Evolutionary conservation across 2,113 vertebrate genomes (phyloP), one percentile per base, ranked within the genome.

Genomic region (Rostratula benghalensis): DNA sequence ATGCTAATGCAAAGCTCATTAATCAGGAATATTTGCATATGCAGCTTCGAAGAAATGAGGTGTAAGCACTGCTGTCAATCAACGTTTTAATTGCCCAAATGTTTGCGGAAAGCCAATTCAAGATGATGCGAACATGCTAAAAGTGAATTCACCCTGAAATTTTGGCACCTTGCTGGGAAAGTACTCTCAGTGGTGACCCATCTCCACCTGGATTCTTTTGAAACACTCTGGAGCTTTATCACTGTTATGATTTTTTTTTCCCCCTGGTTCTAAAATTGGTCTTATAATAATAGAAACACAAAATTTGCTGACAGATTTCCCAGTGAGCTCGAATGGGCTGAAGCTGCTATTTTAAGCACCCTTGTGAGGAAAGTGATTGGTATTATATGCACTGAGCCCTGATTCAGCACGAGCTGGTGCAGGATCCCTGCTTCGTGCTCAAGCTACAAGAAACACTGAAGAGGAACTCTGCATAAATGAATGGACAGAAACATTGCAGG

Each of bases 301-400:
- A 93, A 89, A 95, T 92, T 89, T 94, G 86, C 96, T 96, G 96
- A 97, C 91, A 94, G 94, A 89, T 94, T 95, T 95, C 89, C 95
- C 94, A 92, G 69, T 69, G 86, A 94, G 70, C 91, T 82, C 24
- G 1, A 3, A 81, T 46, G 77, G 77, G 89, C 61, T 95, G 69
- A 91, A 78, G 61, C 57, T 92, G 81, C 91, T 96, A 94, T 96
- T 95, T 96, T 95, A 91, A 95, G 61, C 80, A 92, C 65, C 12
- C 46, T 71, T 89, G 57, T 79, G 67, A 89, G 91, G 82, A 85
- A 79, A 94, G 67, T 37, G 54, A 73, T 95, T 82, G 73, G 86
- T 94, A 85, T 69, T 89, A 48, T 11, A 61, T 53, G 46, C n/a
- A 33, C 57, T 79, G 65, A 93, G 73, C 65, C 51, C 83, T 96